These are phyloP conservation scores for Hypsibius dujardini DNA, from an alignment of 1,140 invertebrate genomes.

Conservation along the genomic window DNA sequence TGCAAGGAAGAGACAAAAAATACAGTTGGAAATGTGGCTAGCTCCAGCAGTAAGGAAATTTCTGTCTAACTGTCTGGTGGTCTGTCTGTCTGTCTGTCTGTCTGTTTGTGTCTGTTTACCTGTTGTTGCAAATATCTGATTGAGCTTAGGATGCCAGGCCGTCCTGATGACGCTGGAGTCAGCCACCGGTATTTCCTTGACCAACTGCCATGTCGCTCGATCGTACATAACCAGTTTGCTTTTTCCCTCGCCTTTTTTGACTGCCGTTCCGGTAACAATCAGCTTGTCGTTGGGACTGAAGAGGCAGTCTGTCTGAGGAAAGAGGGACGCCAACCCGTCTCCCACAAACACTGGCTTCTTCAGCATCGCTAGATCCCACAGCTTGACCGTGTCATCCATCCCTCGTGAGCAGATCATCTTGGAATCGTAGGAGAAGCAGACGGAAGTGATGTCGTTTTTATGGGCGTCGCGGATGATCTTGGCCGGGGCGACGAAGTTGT, in stretches of 20 bases:
- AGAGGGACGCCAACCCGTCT: conserved; percentile 57
- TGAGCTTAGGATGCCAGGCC: conserved; percentile 87
- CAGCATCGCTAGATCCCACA: conserved; percentile 77
- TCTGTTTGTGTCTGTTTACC: background rate
- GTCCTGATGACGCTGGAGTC: conserved; percentile 55
- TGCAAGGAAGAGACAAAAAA: background rate
- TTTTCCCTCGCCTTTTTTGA: conserved; percentile 47
- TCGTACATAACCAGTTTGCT: conserved; percentile 68
- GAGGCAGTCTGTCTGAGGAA: conserved; percentile 67
- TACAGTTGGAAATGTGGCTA: too few relatives aligned
- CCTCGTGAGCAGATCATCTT: conserved; percentile 57
- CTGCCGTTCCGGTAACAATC: conserved; percentile 67
- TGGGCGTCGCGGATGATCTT: background rate
- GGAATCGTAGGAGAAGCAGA: conserved; percentile 74
- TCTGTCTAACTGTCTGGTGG: too few relatives aligned
- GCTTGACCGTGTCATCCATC: conserved; percentile 79
- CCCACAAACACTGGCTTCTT: conserved; percentile 55
- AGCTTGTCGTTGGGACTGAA: conserved; percentile 85
- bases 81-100: too few relatives aligned
- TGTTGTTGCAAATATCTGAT: conserved; percentile 74
- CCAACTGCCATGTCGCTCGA: conserved; percentile 49
- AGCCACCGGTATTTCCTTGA: conserved; percentile 49
- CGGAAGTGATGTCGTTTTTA: conserved; percentile 57
- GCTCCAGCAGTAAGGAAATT: too few relatives aligned
- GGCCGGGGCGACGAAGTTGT: conserved; percentile 7